These are phyloP conservation scores for Pandemis corylana DNA, from an alignment of 2,888 invertebrate genomes.

Conservation along the genomic window DNA sequence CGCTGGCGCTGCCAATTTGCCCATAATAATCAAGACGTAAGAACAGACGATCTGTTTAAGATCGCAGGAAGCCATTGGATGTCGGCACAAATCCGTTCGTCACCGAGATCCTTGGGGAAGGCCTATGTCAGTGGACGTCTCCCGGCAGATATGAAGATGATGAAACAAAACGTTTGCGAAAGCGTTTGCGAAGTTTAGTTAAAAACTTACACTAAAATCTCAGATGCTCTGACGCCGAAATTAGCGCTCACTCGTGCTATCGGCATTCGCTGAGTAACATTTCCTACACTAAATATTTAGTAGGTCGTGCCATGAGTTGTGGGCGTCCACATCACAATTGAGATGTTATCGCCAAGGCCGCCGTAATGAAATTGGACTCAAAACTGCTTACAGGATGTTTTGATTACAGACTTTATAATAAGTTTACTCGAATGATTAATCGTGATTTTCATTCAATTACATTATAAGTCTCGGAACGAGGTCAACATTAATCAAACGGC, in stretches of 20 bases:
- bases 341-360: conserved; percentile 42
- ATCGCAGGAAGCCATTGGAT: too few relatives aligned
- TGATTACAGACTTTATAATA: conserved; percentile 11
- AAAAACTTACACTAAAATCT: neutral
- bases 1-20: too few relatives aligned
- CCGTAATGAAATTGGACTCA: conserved; percentile 41
- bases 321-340: conserved; percentile 37
- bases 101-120: too few relatives aligned
- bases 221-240: neutral
- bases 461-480: neutral
- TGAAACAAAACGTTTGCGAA: too few relatives aligned
- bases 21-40: too few relatives aligned
- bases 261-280: conserved; percentile 28
- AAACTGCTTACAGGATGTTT: conserved; percentile 30
- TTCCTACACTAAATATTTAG: conserved; percentile 37
- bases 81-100: too few relatives aligned
- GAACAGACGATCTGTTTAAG: too few relatives aligned
- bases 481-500: conserved; percentile 16
- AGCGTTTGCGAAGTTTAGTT: neutral
- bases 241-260: conserved; percentile 25
- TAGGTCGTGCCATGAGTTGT: conserved; percentile 33
- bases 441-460: conserved; percentile 1
- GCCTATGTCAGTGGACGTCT: too few relatives aligned
- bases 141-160: too few relatives aligned
- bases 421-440: conserved; percentile 12